phyloP scores from a whole-genome alignment of 2,797 vertebrate species.

The Acanthornis magna region DNA sequence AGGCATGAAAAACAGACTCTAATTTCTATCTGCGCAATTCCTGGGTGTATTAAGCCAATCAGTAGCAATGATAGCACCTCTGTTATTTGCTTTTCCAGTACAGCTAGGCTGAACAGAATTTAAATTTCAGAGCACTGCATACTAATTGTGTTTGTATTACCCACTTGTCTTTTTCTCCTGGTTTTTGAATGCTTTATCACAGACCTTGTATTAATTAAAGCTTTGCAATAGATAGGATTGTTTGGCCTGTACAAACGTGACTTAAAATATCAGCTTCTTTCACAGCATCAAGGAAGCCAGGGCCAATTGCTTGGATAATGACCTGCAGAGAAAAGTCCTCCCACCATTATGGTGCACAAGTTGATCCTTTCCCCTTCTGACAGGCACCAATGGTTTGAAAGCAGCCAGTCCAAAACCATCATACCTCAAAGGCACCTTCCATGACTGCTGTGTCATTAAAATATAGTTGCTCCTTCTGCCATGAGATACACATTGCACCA shows the following conservation, averaged over 20 bases:
- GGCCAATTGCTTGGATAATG: neutral
- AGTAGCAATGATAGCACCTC: constrained; percentile 44
- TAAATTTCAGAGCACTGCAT: constrained; percentile 38
- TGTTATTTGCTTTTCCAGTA: constrained; percentile 42
- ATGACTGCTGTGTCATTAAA: neutral
- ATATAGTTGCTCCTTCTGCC: neutral
- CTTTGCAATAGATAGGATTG: neutral
- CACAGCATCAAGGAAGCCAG: neutral
- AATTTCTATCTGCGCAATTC: constrained; percentile 15
- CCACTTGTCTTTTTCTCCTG: neutral
- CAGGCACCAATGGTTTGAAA: neutral
- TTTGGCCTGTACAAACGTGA: neutral
- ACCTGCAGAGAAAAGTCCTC: neutral
- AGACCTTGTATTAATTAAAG: constrained; percentile 12
- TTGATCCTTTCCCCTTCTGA: neutral
- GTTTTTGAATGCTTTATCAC: neutral
- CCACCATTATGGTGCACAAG: neutral
- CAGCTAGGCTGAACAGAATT: constrained; percentile 20
- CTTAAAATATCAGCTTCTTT: neutral
- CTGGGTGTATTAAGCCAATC: constrained; percentile 33
- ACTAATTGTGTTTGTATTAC: constrained; percentile 26
- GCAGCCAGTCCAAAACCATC: neutral
- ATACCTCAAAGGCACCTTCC: neutral
- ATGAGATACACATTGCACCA: neutral
- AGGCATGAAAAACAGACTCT: neutral